Conservation (phyloP, 2,113 vertebrate genomes). For the Procavia capensis region DNA sequence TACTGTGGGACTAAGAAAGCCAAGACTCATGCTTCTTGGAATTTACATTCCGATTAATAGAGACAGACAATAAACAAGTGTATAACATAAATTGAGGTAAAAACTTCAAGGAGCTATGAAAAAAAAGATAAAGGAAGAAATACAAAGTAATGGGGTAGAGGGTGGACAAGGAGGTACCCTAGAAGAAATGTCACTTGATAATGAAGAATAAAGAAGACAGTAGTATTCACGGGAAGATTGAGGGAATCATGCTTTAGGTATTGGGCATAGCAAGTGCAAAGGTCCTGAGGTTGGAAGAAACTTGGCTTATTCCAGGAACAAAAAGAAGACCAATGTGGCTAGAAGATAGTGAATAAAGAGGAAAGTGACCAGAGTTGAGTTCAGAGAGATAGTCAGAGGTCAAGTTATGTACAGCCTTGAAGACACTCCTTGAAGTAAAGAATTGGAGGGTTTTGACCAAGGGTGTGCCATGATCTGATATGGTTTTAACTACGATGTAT, state of each 20-base stretch:
- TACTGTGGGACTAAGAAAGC: not conserved
- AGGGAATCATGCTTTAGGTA: not conserved
- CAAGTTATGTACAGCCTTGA: not conserved
- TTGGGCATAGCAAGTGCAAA: not conserved
- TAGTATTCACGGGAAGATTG: not conserved
- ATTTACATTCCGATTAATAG: not conserved
- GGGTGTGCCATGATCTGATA: not conserved
- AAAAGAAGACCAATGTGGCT: not conserved
- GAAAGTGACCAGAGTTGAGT: not conserved
- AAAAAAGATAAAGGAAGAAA: not conserved
- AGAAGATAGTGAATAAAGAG: not conserved
- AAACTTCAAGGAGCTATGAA: not conserved
- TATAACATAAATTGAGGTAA: not conserved
- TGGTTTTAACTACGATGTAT: not conserved
- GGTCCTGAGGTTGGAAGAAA: not conserved
- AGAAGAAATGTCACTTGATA: not conserved
- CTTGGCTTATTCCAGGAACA: not conserved
- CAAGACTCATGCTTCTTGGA: not conserved
- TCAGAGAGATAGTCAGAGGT: not conserved
- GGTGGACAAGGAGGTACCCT: too few species aligned
- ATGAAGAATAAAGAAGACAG: not conserved
- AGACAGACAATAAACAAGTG: not conserved
- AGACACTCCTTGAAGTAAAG: not conserved
- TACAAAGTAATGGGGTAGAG: not conserved
- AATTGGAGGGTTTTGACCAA: not conserved